Evolutionary conservation across 1,140 invertebrate species (phyloP), one percentile per base, ranked within the genome.

Genomic region (Drosophila nigromelanica): DNA sequence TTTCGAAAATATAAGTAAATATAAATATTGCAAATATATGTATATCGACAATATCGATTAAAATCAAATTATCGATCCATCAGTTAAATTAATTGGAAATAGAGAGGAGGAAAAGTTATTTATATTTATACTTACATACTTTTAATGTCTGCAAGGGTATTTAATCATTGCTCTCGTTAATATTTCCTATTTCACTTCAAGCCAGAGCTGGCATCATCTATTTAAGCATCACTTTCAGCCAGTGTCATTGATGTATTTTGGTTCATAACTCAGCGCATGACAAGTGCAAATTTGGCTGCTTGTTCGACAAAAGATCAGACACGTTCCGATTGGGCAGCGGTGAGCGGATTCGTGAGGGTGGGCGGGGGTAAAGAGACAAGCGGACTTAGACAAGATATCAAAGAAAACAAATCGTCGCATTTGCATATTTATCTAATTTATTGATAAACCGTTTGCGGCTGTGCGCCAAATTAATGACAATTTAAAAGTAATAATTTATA

Each of bases 401-500:
- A 59, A 76, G 62, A 75, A 79, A 85, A 85, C 81, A 85, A 85
- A 86, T 85, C 81, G 79, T 64, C 52, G 33, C 40, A 82, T 87
- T 87, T 73, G 79, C 82, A 87, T 87, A 82, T 87, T 87, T 64
- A 80, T 71, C 76, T 61, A 58, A 63, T 79, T 73, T 73, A 61
- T 63, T 42, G 45, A 61, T 43, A 70, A 70, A 56, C 39, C 51
- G 27, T 58, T 59, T 54, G 75, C 47, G 62, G 79, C 78, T 73
- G 47, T 63, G 59, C 68, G 67, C 52, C 82, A 89, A 89, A 89
- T 89, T 89, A 89, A 89, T 89, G 83, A 68, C 83, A 70, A 80
- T 89, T 89, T 89, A 89, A 80, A 80, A 83, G 73, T 83, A 89
- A 89, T 89, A 89, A 89, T 73, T 89, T 89, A 89, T 83, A 75